These are phyloP conservation scores for Spodoptera littoralis DNA, from an alignment of 2,888 invertebrate species.

Conservation along the genomic window DNA sequence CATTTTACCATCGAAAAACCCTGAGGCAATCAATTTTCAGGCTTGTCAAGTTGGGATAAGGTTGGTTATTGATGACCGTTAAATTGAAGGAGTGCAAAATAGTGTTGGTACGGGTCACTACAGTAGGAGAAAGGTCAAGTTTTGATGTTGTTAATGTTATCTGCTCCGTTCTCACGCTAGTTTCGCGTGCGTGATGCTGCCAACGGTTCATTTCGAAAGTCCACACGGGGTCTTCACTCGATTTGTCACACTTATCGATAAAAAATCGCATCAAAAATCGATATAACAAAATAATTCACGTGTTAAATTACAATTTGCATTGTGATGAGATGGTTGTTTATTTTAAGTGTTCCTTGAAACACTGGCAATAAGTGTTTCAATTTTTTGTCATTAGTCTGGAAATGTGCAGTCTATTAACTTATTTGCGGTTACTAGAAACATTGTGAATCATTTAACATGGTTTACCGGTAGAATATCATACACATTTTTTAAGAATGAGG, in stretches of 20 bases:
- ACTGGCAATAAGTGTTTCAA: constrained; percentile 29
- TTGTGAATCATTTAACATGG: no score
- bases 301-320: constrained; percentile 61
- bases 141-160: constrained; percentile 78
- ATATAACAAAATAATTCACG: constrained; percentile 62
- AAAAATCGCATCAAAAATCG: constrained; percentile 66
- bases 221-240: constrained; percentile 71
- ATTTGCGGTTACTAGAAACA: no score
- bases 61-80: constrained; percentile 37
- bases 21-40: constrained; percentile 27
- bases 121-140: constrained; percentile 78
- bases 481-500: no score
- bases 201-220: constrained; percentile 74
- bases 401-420: background rate
- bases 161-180: constrained; percentile 82
- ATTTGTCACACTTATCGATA: constrained; percentile 76
- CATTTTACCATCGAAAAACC: constrained; percentile 43
- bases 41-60: constrained; percentile 39
- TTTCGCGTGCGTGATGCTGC: constrained; percentile 75
- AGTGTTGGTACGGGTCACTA: constrained; percentile 60
- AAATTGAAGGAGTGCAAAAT: constrained; percentile 46
- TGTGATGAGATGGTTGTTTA: constrained; percentile 44
- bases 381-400: constrained; percentile 18
- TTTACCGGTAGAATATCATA: no score
- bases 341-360: constrained; percentile 35